These are phyloP conservation scores for Rhamphomyia laevipes DNA, from an alignment of 2,888 invertebrate genomes.

Conservation along the genomic window DNA sequence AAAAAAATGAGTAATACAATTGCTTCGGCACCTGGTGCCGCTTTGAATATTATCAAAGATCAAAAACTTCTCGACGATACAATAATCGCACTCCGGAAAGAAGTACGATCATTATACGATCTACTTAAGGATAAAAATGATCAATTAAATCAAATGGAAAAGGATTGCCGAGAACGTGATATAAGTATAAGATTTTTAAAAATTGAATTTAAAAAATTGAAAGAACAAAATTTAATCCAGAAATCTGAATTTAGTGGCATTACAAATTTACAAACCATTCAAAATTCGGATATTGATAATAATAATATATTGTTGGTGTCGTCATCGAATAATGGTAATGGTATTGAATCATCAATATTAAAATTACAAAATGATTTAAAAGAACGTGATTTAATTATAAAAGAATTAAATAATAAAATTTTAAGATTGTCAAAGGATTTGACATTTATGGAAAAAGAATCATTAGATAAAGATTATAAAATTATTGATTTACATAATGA, in stretches of 20 bases:
- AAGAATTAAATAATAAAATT: constrained; percentile 24
- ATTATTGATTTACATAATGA: constrained; percentile 72
- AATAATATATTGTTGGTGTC: background rate
- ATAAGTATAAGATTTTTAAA: constrained; percentile 16
- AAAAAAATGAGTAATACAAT: too few species aligned
- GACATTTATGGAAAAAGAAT: constrained; percentile 23
- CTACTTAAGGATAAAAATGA: constrained; percentile 20
- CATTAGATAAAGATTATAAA: constrained; percentile 56
- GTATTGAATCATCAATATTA: background rate
- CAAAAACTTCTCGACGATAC: constrained; percentile 19
- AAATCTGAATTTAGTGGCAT: background rate
- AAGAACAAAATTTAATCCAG: constrained; percentile 8
- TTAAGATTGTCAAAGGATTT: constrained; percentile 25
- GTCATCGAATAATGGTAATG: background rate
- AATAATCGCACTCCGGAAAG: constrained; percentile 17
- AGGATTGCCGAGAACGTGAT: constrained; percentile 20
- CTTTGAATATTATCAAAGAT: constrained; percentile 12
- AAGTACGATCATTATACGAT: constrained; percentile 19
- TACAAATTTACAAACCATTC: background rate
- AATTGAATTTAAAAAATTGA: constrained; percentile 15
- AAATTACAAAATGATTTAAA: constrained; percentile 20
- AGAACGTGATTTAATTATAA: constrained; percentile 22
- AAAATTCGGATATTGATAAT: background rate
- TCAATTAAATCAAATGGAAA: constrained; percentile 18
- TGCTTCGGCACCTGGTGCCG: too few species aligned